Base-by-base conservation (phyloP, 2,888 invertebrate genomes). In the Synergus umbraculus region DNA sequence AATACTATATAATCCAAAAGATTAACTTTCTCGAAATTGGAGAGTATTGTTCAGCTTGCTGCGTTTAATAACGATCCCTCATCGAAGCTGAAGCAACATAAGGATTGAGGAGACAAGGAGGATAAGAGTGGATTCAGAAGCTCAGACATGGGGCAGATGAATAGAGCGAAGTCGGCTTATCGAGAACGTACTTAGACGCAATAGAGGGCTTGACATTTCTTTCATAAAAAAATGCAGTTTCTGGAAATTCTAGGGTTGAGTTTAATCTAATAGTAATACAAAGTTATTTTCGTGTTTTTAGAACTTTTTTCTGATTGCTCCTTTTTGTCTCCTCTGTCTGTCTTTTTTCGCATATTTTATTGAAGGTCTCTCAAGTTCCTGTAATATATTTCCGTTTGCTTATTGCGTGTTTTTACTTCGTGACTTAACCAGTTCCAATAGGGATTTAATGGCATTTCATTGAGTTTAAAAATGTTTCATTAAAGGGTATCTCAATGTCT, bases 1-100 rank as follows among this genome's bases (percentile, higher is more conserved):
- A 85, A 87, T 86, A 76, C 81, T 76, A 82, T 83, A 83, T 83
- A 85, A 86, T 87, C 83, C 86, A 66, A 18, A 66, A 43, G n/a
- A 41, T 66, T 66, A 43, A 66, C 43, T 66, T 66, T 43, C n/a
- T n/a, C 12, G 18, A 66, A 13, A 66, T 66, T 22, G 5, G 4
- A 63, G 29, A 12, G 5, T 63, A 29, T 63, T 29, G 63, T 13
- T 63, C 29, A 63, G 22, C 7, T 9, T 13, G 10, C 18, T 63
- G 29, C 18, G 12, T 63, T 29, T 29, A 29, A 13, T 10, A 29
- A 63, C 4, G 10, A 29, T 13, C 63, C 63, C 12, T 63, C 13
- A 29, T 29, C 63, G 29, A 29, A 63, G 12, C 29, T 0, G 0
- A 29, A 13, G 63, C 13, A 63, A 63, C 63, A 29, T 29, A 63